phyloP scores from a whole-genome alignment of 1,140 invertebrate genomes.

The Panulirus ornatus region DNA sequence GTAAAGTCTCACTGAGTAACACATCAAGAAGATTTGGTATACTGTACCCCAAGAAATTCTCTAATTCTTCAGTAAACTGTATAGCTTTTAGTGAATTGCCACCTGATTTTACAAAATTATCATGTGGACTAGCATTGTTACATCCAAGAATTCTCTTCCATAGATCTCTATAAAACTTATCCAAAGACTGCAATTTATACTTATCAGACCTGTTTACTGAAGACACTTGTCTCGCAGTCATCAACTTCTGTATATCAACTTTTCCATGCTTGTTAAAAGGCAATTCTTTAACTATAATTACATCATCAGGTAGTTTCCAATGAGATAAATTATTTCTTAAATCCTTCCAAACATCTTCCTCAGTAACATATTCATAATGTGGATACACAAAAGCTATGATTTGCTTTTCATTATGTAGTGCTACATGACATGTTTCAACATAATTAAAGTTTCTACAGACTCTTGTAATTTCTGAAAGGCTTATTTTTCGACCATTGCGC shows the following conservation, averaged over 20 bases:
- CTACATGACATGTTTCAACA: slow-evolving; percentile 33
- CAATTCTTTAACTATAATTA: slow-evolving; percentile 32
- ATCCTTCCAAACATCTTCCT: slow-evolving; percentile 22
- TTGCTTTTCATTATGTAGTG: slow-evolving; percentile 5
- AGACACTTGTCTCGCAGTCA: not conserved
- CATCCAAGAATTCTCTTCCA: slow-evolving; percentile 49
- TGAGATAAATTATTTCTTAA: slow-evolving; percentile 36
- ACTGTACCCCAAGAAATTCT: not conserved
- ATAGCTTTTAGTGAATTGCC: slow-evolving; percentile 56
- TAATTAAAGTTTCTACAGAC: slow-evolving; percentile 25
- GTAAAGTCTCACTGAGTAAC: slow-evolving; percentile 35
- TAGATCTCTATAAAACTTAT: slow-evolving; percentile 23
- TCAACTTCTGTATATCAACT: slow-evolving; percentile 23
- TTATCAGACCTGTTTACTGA: not conserved
- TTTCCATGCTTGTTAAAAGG: slow-evolving; percentile 61
- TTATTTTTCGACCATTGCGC: slow-evolving; percentile 57
- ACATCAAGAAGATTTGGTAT: slow-evolving; percentile 50
- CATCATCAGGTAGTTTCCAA: slow-evolving; percentile 62
- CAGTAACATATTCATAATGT: not conserved
- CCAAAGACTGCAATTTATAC: not conserved
- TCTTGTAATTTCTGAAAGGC: slow-evolving; percentile 50
- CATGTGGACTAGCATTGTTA: not conserved
- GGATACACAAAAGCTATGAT: slow-evolving; percentile 37
- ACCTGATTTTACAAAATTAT: slow-evolving; percentile 53
- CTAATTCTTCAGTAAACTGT: slow-evolving; percentile 42